phyloP scores from a whole-genome alignment of 2,797 vertebrate genomes.

The Pachyuromys duprasi region DNA sequence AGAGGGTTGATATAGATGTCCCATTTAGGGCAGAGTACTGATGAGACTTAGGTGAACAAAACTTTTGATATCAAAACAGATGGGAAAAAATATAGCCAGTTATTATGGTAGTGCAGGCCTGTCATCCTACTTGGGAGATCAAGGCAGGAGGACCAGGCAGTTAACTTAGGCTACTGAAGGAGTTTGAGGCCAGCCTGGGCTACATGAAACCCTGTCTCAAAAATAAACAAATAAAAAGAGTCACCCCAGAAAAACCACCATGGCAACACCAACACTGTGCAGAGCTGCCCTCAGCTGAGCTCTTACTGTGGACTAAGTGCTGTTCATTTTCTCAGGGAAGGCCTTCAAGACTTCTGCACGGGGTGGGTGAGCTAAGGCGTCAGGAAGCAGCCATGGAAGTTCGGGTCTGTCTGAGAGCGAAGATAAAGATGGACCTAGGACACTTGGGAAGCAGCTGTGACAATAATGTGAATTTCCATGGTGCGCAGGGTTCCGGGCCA shows the following conservation, averaged over 20 bases:
- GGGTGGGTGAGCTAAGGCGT: not conserved
- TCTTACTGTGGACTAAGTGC: not conserved
- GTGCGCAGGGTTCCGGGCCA: not conserved
- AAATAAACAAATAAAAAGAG: not conserved
- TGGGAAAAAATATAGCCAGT: not conserved
- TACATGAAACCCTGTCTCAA: not conserved
- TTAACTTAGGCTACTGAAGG: not conserved
- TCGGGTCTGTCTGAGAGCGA: not conserved
- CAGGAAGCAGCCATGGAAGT: not conserved
- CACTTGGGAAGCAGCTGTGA: not conserved
- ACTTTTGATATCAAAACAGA: not conserved
- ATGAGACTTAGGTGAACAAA: not conserved
- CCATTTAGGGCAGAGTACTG: not conserved
- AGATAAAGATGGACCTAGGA: not conserved
- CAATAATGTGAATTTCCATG: not conserved
- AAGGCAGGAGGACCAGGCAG: not conserved
- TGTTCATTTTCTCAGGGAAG: not conserved
- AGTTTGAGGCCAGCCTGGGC: not conserved
- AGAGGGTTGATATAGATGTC: not conserved
- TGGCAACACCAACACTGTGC: fast-evolving
- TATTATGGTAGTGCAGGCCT: not conserved
- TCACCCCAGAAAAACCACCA: not conserved
- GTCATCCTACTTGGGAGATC: not conserved
- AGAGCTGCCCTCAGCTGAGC: not conserved
- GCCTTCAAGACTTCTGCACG: not conserved